Evolutionary conservation across 2,113 vertebrate species (phyloP).

Genomic region (Emydura subglobosa): DNA sequence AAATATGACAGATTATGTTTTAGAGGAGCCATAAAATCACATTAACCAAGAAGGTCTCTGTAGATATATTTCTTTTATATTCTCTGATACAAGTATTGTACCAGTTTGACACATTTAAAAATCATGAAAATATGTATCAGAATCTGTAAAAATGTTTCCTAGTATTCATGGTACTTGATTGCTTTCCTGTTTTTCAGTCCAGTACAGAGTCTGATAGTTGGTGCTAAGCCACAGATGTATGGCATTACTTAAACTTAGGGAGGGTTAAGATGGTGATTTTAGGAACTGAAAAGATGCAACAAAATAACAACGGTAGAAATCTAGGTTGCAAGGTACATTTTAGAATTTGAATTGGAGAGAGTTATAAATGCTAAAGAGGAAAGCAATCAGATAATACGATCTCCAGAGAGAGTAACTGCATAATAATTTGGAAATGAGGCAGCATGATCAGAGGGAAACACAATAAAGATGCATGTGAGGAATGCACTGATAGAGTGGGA

Average conservation of each 20-base stretch:
- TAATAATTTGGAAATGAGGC: background rate
- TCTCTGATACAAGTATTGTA: background rate
- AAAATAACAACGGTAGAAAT: background rate
- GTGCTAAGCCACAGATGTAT: background rate
- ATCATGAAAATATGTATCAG: background rate
- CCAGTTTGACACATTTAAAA: background rate
- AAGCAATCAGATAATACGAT: background rate
- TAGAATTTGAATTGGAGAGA: background rate
- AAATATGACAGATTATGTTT: background rate
- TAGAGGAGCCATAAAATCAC: background rate
- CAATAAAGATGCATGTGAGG: background rate
- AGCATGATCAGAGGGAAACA: background rate
- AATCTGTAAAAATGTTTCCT: background rate
- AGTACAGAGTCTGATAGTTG: background rate
- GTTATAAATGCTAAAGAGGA: background rate
- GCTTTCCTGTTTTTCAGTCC: background rate
- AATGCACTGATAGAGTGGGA: background rate
- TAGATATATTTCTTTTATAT: background rate
- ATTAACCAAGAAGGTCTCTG: background rate
- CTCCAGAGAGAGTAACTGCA: background rate
- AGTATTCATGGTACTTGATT: background rate
- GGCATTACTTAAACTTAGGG: background rate
- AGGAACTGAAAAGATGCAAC: background rate
- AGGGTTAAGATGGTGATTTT: accelerated
- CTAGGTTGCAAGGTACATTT: background rate